Base-by-base conservation (phyloP, 2,797 vertebrate genomes). In the Urocyon cinereoargenteus region DNA sequence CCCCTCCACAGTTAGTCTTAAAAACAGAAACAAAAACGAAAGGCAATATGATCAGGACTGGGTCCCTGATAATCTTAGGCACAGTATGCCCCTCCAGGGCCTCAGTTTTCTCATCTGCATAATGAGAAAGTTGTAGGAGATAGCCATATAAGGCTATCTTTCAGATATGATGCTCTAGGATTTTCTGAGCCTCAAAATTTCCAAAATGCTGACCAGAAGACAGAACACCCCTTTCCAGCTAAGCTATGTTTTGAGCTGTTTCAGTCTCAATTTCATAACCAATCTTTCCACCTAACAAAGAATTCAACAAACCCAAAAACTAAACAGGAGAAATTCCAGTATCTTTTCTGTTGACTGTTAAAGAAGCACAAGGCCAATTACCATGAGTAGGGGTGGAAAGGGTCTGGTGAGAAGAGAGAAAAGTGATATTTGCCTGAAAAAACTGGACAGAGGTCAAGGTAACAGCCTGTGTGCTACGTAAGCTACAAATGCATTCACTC, bases 161-260 rank as follows among this genome's bases (percentile, higher is more conserved):
- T 89, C 66, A 82, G 59, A 55, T 85, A 79, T 31, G 16, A 93
- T 61, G 51, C 9, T 87, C 15, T 70, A 85, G 40, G 68, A 93
- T 87, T 84, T 87, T 72, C 75, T 53, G 72, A 96, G 78, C 40
- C 75, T 93, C 57, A 87, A 79, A 45, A 83, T 72, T 92, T 91
- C 61, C n/a, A 68, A 40, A 72, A 85, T 24, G 51, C 14, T 64
- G 40, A 87, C 64, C 21, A 94, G 5, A 88, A 55, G 77, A 77
- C 31, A 70, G 55, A 86, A 59, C 15, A 75, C 22, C 21, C 40
- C 19, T 87, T 31, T 91, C 53, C 18, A 40, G 49, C 51, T 77
- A 87, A 87, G 28, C 22, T 45, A 21, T 34, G 31, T 93, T 90
- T 92, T 95, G n/a, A 83, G 51, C 31, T 87, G 36, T 40, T 87